Conservation (phyloP, 1,140 invertebrate species). For the Drosophila quadrilineata region DNA sequence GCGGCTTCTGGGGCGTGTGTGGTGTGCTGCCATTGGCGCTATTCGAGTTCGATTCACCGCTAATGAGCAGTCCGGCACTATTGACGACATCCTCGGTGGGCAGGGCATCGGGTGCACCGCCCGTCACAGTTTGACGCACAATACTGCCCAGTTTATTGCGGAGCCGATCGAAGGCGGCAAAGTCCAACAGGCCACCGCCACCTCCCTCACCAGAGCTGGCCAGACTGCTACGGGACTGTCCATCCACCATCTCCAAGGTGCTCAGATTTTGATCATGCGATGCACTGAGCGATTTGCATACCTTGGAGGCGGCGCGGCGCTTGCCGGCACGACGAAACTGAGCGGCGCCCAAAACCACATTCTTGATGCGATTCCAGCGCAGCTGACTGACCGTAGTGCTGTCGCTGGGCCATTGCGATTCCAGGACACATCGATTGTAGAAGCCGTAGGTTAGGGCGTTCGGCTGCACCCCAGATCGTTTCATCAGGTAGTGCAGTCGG, state of each 20-base stretch:
- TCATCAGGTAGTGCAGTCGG: conserved; percentile 97
- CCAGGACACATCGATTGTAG: conserved; percentile 90
- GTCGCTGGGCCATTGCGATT: conserved; percentile 96
- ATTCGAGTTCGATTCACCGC: conserved; percentile 38
- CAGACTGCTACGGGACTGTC: conserved; percentile 82
- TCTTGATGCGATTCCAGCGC: conserved; percentile 96
- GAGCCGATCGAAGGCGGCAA: conserved; percentile 84
- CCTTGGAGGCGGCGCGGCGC: conserved; percentile 81
- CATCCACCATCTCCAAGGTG: conserved; percentile 82
- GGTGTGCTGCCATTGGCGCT: conserved; percentile 34
- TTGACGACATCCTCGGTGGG: conserved; percentile 81
- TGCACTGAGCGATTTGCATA: conserved; percentile 81
- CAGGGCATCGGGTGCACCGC: conserved; percentile 60
- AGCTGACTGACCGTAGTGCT: conserved; percentile 90
- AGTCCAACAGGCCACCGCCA: conserved; percentile 80
- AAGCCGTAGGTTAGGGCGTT: conserved; percentile 98
- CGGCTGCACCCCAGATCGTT: conserved; percentile 94
- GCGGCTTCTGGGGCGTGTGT: conserved; percentile 36
- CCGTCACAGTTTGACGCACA: conserved; percentile 82
- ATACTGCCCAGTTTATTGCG: conserved; percentile 85
- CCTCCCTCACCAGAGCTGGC: conserved; percentile 80
- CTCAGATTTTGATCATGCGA: conserved; percentile 80
- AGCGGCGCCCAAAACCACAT: conserved; percentile 95
- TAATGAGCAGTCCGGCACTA: conserved; percentile 85
- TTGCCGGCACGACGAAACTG: conserved; percentile 89